Evolutionary conservation across 2,797 vertebrate species (phyloP).

Genomic region (Urophycis tenuis): DNA sequence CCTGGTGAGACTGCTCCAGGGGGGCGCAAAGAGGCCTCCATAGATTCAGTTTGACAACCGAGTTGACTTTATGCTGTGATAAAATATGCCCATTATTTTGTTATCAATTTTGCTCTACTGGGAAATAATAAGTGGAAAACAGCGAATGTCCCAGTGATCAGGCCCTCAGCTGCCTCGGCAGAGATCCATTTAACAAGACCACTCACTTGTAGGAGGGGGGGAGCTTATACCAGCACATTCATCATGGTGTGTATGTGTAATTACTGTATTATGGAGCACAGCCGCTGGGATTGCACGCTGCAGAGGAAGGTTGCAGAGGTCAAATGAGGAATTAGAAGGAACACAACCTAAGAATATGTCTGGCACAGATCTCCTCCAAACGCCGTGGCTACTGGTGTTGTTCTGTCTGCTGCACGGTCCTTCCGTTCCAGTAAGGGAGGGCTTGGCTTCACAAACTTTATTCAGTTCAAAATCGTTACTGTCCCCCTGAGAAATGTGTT

Average conservation of each 20-base stretch:
- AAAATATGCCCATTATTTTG: slow-evolving; percentile 13
- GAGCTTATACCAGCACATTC: slow-evolving; percentile 34
- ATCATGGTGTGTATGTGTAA: slow-evolving; percentile 48
- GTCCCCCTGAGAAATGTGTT: neutral
- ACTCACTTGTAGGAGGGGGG: slow-evolving; percentile 25
- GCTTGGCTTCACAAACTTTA: neutral
- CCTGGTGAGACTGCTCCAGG: no score
- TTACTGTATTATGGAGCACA: slow-evolving; percentile 50
- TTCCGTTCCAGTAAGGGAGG: neutral
- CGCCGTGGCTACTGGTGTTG: neutral
- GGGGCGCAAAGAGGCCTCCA: no score
- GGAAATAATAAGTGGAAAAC: slow-evolving; percentile 46
- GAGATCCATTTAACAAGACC: slow-evolving; percentile 45
- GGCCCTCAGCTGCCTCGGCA: slow-evolving; percentile 34
- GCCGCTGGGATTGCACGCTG: slow-evolving; percentile 38
- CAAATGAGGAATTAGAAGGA: slow-evolving; percentile 2
- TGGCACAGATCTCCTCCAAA: neutral
- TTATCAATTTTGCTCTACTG: slow-evolving; percentile 40
- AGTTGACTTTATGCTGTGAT: neutral
- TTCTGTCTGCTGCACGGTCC: neutral
- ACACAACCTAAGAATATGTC: neutral
- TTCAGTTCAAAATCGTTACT: neutral
- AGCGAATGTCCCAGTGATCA: slow-evolving; percentile 37
- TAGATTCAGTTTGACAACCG: no score
- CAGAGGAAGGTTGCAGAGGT: slow-evolving; percentile 15